Evolutionary conservation across 2,888 invertebrate species (phyloP), one percentile per base, ranked within the genome.

Genomic region (Dysmachus trigonus): DNA sequence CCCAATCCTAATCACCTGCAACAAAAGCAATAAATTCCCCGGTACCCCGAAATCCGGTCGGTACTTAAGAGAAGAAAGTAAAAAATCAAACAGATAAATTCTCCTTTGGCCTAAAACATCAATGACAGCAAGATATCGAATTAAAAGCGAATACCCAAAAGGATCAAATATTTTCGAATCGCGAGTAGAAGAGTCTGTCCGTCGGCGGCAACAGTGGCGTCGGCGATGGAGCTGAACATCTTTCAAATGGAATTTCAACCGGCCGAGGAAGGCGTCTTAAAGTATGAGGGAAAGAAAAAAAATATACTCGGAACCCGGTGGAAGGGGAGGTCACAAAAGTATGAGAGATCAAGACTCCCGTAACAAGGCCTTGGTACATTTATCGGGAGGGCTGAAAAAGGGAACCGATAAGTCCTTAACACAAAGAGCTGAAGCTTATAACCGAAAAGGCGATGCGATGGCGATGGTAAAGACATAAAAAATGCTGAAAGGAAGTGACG

Each of bases 401-500:
- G 27, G 33, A 33, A 62, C 51, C 53, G 81, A 81, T 81, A 81
- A 62, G 81, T 81, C 33, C 81, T 81, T 81, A n/a, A 33, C 31
- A 81, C 53, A 53, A 81, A 81, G 47, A 33, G 30, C 7, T 2
- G 10, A n/a, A 62, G 15, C 35, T 81, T 53, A 62, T 33, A n/a
- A n/a, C 81, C 30, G 33, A 81, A 81, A 81, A 81, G 31, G 81
- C 53, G 62, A 53, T 47, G 33, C 62, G 62, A 81, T 62, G 31
- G 81, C 53, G 62, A 53, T 47, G 53, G 81, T 81, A 53, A 81
- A 62, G 81, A 81, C 53, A 81, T 81, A 81, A 81, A 81, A 79
- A 79, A 62, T 62, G 62, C 53, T 27, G 47, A 81, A 81, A 81
- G 81, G 81, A 81, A 81, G 81, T 81, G 81, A 81, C 81, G 81